Evolutionary conservation across 2,888 invertebrate genomes (phyloP).

Genomic region (Bugulina stolonifera): DNA sequence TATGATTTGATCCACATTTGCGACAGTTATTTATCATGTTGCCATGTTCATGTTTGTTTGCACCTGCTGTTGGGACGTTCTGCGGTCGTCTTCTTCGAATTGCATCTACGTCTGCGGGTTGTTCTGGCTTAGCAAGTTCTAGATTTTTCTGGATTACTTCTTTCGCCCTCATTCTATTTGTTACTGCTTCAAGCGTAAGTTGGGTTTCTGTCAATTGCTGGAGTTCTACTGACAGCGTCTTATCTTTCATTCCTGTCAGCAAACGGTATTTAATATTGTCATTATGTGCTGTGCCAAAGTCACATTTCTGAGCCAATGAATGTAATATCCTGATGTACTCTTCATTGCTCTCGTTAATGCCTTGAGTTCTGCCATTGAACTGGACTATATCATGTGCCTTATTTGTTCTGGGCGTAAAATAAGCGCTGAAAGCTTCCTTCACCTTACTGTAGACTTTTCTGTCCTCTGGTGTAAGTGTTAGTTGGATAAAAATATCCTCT

Average conservation of each 20-base stretch:
- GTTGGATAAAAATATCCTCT: neutral
- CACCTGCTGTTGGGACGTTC: neutral
- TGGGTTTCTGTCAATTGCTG: neutral
- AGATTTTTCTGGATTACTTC: neutral
- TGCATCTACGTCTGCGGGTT: slow-evolving; percentile 10
- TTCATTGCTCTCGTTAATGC: neutral
- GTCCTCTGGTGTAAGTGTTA: neutral
- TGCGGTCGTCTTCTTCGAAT: neutral
- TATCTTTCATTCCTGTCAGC: slow-evolving; percentile 13
- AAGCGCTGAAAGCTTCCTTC: neutral
- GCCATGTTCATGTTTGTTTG: neutral
- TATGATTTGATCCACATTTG: neutral
- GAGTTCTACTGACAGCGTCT: neutral
- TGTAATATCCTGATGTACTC: neutral
- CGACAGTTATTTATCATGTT: neutral
- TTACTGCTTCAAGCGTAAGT: neutral
- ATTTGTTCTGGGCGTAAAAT: neutral
- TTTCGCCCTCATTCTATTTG: neutral
- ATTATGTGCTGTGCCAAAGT: neutral
- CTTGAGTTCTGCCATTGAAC: neutral
- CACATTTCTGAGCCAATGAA: neutral
- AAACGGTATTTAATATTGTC: neutral
- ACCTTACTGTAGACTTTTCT: neutral
- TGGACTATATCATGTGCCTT: neutral
- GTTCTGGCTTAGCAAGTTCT: neutral